Conservation (phyloP, 2,113 vertebrate genomes). For the Odocoileus hemionus region DNA sequence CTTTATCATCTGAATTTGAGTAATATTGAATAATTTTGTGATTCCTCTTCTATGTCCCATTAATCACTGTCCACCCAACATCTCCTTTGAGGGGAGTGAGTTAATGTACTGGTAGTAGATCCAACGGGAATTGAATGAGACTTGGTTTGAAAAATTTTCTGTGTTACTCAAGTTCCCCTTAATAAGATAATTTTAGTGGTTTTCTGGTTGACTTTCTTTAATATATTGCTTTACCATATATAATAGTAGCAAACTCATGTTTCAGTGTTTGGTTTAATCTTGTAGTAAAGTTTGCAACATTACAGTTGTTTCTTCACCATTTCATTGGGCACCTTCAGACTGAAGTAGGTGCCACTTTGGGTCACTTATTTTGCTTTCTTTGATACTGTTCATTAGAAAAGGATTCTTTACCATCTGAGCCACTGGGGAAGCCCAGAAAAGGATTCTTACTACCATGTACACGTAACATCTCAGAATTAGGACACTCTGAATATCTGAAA, state of each 20-base stretch:
- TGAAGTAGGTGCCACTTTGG: background rate
- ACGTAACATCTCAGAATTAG: background rate
- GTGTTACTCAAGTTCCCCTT: background rate
- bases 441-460: background rate
- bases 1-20: background rate
- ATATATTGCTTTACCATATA: background rate
- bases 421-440: background rate
- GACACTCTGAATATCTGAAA: background rate
- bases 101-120: background rate
- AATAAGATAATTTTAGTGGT: background rate
- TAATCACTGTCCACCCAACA: background rate
- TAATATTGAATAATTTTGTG: background rate
- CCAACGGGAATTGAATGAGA: background rate
- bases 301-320: background rate
- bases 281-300: background rate
- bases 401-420: background rate
- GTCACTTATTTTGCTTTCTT: background rate
- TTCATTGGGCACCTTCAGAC: background rate
- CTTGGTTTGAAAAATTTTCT: background rate
- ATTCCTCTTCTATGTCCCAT: background rate
- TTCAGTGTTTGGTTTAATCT: background rate
- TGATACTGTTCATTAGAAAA: background rate
- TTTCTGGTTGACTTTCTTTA: slow-evolving; percentile 7
- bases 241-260: background rate
- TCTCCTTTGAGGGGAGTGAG: background rate